Evolutionary conservation across 1,140 invertebrate genomes (phyloP).

Genomic region (Hirudo medicinalis): DNA sequence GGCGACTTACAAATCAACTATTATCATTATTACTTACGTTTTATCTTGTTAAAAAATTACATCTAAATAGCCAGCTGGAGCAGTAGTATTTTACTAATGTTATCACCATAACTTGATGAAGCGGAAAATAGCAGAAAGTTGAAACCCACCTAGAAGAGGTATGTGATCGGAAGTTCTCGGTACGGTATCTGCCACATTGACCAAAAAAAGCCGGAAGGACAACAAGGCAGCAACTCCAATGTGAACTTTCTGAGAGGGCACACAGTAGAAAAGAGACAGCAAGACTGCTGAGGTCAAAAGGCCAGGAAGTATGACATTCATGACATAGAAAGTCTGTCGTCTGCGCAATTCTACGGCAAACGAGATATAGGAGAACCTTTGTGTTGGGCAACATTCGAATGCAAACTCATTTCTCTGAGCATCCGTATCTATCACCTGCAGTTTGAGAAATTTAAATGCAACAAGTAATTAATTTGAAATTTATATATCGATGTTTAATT

Average conservation of each 20-base stretch:
- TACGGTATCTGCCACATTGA: constrained; percentile 24
- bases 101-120: too few relatives aligned
- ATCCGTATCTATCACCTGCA: background rate
- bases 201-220: constrained; percentile 22
- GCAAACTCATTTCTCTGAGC: constrained; percentile 19
- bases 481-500: background rate
- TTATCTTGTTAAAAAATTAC: too few relatives aligned
- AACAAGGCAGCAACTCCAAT: constrained; percentile 23
- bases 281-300: constrained; percentile 23
- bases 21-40: too few relatives aligned
- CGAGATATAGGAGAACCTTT: constrained; percentile 20
- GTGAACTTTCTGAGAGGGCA: constrained; percentile 23
- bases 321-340: constrained; percentile 23
- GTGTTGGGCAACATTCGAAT: constrained; percentile 20
- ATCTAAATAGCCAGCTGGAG: too few relatives aligned
- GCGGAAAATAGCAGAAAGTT: too few relatives aligned
- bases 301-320: constrained; percentile 25
- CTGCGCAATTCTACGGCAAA: constrained; percentile 20
- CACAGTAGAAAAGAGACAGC: constrained; percentile 23
- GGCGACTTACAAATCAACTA: too few relatives aligned
- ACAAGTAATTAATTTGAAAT: background rate
- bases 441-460: background rate
- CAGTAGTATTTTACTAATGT: too few relatives aligned
- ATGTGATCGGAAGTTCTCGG: constrained; percentile 23
- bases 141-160: constrained; percentile 21